phyloP scores from a whole-genome alignment of 2,797 vertebrate genomes.

The Sebastes trivittatus region DNA sequence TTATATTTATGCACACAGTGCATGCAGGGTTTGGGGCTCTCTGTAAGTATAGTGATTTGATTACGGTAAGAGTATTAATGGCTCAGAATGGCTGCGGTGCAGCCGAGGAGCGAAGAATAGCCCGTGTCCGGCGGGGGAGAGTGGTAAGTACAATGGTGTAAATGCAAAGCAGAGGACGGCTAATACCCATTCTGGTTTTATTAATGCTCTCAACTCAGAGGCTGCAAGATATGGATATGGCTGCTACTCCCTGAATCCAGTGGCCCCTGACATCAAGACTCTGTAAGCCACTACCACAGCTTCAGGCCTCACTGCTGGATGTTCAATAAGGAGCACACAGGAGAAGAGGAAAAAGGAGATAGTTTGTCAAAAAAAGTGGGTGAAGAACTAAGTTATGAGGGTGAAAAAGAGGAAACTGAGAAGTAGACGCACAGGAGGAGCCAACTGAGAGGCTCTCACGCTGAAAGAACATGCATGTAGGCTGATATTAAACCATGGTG shows the following conservation, averaged over 20 bases:
- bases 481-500: neutral
- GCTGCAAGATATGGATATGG: slow-evolving; percentile 9
- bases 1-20: slow-evolving; percentile 41
- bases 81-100: slow-evolving; percentile 1
- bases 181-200: slow-evolving; percentile 6
- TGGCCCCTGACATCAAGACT: slow-evolving; percentile 20
- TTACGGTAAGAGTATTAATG: slow-evolving; percentile 47
- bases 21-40: slow-evolving; percentile 20
- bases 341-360: neutral
- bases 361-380: neutral
- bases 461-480: neutral
- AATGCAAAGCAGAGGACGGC: slow-evolving; percentile 23
- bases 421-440: neutral
- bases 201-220: slow-evolving; percentile 6
- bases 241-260: neutral
- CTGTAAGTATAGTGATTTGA: slow-evolving; percentile 46
- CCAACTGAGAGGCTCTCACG: neutral
- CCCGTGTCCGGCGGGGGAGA: neutral
- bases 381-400: neutral
- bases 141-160: neutral
- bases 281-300: neutral
- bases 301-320: neutral
- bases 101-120: neutral
- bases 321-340: neutral
- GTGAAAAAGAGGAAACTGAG: neutral